These are phyloP conservation scores for Phylloscopus trochilus DNA, from an alignment of 2,113 vertebrate genomes.

Conservation along the genomic window DNA sequence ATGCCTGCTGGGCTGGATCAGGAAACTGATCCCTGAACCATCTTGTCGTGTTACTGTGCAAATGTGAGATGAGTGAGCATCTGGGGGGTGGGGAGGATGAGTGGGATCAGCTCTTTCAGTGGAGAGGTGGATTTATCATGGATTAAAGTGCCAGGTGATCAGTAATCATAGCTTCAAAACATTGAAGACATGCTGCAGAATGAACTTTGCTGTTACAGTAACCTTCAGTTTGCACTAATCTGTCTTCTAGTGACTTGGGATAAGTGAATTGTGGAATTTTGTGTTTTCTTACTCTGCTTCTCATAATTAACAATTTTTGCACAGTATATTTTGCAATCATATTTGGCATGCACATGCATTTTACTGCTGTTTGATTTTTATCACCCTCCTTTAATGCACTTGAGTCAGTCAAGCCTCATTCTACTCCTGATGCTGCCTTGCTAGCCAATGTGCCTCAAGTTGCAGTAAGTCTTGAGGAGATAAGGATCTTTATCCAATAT, in stretches of 20 bases:
- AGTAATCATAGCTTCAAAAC: neutral
- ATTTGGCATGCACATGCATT: neutral
- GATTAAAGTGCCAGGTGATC: conserved; percentile 32
- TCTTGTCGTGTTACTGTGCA: neutral
- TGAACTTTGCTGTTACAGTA: neutral
- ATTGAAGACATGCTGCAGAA: neutral
- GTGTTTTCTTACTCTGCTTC: neutral
- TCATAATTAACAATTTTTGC: neutral
- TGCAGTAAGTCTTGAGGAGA: neutral
- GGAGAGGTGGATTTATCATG: neutral
- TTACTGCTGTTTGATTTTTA: neutral
- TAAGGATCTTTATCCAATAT: neutral
- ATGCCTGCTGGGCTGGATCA: neutral
- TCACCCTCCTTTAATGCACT: neutral
- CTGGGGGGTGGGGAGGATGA: neutral
- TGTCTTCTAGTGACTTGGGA: neutral
- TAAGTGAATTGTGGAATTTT: neutral
- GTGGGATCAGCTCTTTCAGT: neutral
- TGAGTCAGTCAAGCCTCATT: neutral
- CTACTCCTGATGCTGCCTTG: neutral
- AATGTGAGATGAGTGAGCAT: neutral
- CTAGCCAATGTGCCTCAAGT: neutral
- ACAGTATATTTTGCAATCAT: neutral
- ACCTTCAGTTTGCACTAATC: neutral
- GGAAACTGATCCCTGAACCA: neutral